Base-by-base conservation (phyloP, 2,888 invertebrate genomes). In the Alsophila aescularia region DNA sequence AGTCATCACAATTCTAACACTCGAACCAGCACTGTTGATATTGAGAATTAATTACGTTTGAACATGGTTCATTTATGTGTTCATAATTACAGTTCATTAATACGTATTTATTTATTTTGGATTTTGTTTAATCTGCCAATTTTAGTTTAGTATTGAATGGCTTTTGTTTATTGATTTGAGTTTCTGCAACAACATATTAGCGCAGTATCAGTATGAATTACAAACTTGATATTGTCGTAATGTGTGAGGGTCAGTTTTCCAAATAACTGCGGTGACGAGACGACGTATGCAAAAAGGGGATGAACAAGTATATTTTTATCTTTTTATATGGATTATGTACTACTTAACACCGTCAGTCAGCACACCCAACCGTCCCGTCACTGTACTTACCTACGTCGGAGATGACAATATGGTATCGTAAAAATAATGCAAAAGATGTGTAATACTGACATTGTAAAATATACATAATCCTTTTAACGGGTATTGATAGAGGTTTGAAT, bases 11-110 rank as follows among this genome's bases (percentile, higher is more conserved):
- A 34, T 41, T 49, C 21, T 52, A 12, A 31, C 41, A 32, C 37
- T 37, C 39, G 43, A 50, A 52, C 44, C 10, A 40, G 14, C 27
- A 31, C 21, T 47, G 54, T 54, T 58, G 44, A 54, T 54, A 58
- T 50, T 44, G 51, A 27, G 43, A 58, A 60, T 59, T 42, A 32
- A 53, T 62, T 54, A 29, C 27, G 12, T 48, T 49, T 31, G 41
- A 42, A 47, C 13, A 14, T 32, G 6, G 3, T 36, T 14, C 2
- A 34, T 27, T 44, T 34, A 34, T 39, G 37, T 21, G 36, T 36
- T 18, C 3, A 35, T 40, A 47, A 36, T 42, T 24, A n/a, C n/a
- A n/a, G n/a, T n/a, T n/a, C n/a, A 16, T 31, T 14, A 18, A 12
- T 10, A 39, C 21, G 16, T 21, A 14, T 39, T 10, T 1, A n/a